phyloP scores from a whole-genome alignment of 2,113 vertebrate genomes.

The Neogobius melanostomus region DNA sequence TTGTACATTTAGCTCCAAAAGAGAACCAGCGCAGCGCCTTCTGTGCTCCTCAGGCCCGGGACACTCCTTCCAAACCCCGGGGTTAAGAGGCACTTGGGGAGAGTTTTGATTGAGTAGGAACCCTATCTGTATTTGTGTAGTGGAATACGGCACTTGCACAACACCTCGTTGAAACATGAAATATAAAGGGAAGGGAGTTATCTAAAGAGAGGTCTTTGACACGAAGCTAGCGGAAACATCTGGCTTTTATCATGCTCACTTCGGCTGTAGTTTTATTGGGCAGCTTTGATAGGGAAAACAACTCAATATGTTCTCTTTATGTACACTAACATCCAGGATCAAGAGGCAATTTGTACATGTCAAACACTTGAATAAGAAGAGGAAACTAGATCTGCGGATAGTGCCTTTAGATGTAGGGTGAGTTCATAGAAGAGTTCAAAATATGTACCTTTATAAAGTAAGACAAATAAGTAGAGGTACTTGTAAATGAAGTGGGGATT shows the following conservation, averaged over 20 bases:
- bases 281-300: not conserved
- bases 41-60: constrained; percentile 32
- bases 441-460: too few relatives aligned
- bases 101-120: constrained; percentile 19
- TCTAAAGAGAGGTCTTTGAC: constrained; percentile 1
- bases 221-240: not conserved
- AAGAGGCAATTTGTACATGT: not conserved
- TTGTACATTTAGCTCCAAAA: constrained; percentile 38
- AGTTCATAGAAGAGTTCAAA: too few relatives aligned
- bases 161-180: constrained; percentile 10
- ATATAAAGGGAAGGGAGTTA: constrained; percentile 8
- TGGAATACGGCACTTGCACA: constrained; percentile 6
- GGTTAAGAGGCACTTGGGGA: constrained; percentile 52
- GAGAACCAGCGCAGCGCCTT: constrained; percentile 42
- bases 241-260: not conserved
- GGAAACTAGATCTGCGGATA: not conserved
- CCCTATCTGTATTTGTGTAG: constrained; percentile 11
- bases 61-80: constrained; percentile 24
- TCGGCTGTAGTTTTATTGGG: constrained; percentile 1
- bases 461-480: too few relatives aligned
- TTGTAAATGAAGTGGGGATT: too few relatives aligned
- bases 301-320: not conserved
- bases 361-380: constrained; percentile 2
- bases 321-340: not conserved
- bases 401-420: too few relatives aligned